Percentiles rank a stretch among this genome's conserved stretches.
Evolutionary conservation across 2,797 vertebrate species (phyloP).

Genomic region (Oreochromis mossambicus): DNA sequence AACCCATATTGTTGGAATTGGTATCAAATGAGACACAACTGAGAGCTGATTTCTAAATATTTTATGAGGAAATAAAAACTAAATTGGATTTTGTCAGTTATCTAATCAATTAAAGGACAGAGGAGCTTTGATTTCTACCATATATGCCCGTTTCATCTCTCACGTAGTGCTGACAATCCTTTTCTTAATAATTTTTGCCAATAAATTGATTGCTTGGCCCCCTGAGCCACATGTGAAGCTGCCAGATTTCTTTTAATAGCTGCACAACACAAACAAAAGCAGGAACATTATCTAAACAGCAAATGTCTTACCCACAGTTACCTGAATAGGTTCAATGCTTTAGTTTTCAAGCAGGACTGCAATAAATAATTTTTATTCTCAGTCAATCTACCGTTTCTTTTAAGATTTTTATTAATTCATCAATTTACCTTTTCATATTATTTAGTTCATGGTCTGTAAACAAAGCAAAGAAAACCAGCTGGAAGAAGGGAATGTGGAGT

Average conservation of each 20-base stretch:
- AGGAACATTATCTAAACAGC: not conserved
- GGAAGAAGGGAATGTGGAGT: not conserved
- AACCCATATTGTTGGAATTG: not conserved
- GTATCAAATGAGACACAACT: not conserved
- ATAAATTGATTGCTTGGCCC: not conserved
- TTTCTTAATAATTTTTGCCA: not conserved
- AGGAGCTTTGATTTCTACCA: not conserved
- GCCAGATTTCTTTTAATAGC: not conserved
- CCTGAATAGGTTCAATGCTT: not conserved
- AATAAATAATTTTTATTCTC: not conserved
- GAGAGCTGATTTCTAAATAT: not conserved
- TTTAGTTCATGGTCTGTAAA: not conserved
- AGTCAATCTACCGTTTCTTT: not conserved
- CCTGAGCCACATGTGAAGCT: not conserved
- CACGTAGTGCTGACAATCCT: accelerated
- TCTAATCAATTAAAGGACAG: not conserved
- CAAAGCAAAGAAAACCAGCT: not conserved
- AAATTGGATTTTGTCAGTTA: not conserved
- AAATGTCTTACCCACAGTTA: not conserved
- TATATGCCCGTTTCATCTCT: not conserved
- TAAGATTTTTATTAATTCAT: not conserved
- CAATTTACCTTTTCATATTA: not conserved
- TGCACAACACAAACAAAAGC: not conserved
- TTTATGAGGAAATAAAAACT: not conserved
- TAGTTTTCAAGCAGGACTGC: not conserved